Percentiles rank a stretch among this genome's conserved stretches.
Conservation (phyloP, 2,113 vertebrate species). For the Loxodonta africana region DNA sequence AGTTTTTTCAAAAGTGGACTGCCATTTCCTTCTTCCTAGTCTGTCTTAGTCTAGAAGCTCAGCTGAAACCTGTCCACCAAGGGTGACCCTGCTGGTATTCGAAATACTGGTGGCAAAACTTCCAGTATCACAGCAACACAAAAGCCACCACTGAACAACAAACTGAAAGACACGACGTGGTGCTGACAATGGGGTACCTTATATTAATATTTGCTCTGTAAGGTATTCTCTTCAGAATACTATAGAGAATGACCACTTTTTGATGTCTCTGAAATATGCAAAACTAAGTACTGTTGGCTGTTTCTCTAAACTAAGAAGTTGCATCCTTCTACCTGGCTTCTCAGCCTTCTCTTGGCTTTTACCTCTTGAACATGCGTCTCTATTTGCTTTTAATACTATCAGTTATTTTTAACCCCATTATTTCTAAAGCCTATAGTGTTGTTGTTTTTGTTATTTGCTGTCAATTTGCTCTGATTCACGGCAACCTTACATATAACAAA, state of each 20-base stretch:
- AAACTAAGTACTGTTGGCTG: not conserved
- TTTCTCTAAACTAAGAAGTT: not conserved
- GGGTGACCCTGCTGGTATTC: too few species aligned
- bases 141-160: too few species aligned
- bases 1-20: too few species aligned
- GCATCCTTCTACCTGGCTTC: not conserved
- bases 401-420: not conserved
- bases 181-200: not conserved
- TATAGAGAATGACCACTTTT: not conserved
- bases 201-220: not conserved
- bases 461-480: too few species aligned
- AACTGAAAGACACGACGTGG: too few species aligned
- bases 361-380: not conserved
- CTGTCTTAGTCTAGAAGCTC: too few species aligned
- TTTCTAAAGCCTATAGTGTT: not conserved
- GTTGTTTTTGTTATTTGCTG: too few species aligned
- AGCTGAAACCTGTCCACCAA: too few species aligned
- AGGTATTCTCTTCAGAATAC: not conserved
- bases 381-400: not conserved
- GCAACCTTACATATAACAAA: too few species aligned
- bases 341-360: not conserved
- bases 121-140: too few species aligned
- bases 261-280: not conserved
- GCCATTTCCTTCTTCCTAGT: too few species aligned
- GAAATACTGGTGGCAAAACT: too few species aligned